A percentile compares a stretch with the other conserved stretches of the same genome.
Conservation (phyloP, 1,140 invertebrate genomes). For the Drosophila saltans region DNA sequence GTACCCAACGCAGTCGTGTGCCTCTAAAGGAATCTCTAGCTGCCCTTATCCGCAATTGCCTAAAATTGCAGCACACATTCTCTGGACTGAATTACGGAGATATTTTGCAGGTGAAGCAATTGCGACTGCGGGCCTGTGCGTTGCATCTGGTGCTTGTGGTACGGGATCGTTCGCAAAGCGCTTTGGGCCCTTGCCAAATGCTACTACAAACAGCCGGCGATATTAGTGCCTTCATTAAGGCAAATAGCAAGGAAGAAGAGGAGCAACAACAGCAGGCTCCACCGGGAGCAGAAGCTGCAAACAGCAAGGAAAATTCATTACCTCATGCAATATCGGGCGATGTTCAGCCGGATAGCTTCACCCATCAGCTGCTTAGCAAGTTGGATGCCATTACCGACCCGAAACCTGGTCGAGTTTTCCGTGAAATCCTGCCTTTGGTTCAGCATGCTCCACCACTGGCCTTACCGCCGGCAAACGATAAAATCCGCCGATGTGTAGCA, state of each 20-base stretch:
- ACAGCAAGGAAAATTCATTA: not conserved
- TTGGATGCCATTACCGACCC: constrained; percentile 91
- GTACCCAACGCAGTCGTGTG: constrained; percentile 66
- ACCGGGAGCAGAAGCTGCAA: constrained; percentile 1
- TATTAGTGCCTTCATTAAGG: constrained; percentile 82
- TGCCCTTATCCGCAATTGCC: constrained; percentile 88
- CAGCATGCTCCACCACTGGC: constrained; percentile 85
- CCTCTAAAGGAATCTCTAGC: constrained; percentile 82
- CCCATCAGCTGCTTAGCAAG: constrained; percentile 90
- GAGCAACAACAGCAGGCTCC: constrained; percentile 19
- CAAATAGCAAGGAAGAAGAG: constrained; percentile 54
- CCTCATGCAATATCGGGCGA: not conserved
- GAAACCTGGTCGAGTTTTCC: constrained; percentile 92
- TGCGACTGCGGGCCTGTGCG: constrained; percentile 92
- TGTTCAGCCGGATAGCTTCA: constrained; percentile 88
- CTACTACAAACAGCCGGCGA: constrained; percentile 77
- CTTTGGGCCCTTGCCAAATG: constrained; percentile 84
- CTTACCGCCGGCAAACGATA: constrained; percentile 86
- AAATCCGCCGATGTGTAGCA: constrained; percentile 91
- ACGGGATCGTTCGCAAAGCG: constrained; percentile 84
- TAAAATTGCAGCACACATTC: constrained; percentile 92
- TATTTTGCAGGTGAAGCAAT: constrained; percentile 90
- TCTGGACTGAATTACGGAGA: constrained; percentile 90
- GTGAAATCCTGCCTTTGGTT: constrained; percentile 92
- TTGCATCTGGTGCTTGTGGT: constrained; percentile 90